These are phyloP conservation scores for Colostygia pectinataria DNA, from an alignment of 2,888 invertebrate species.

Conservation along the genomic window DNA sequence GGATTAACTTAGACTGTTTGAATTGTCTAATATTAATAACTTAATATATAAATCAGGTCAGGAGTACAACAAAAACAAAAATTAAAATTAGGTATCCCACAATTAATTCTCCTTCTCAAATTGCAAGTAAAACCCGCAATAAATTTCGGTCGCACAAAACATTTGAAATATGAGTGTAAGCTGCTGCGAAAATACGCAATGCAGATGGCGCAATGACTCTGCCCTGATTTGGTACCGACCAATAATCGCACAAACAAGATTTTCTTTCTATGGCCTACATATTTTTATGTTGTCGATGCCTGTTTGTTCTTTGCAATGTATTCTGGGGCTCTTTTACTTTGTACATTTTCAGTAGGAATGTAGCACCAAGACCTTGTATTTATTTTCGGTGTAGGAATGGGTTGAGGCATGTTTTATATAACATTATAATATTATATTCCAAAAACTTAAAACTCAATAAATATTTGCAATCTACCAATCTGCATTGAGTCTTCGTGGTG, in stretches of 20 bases:
- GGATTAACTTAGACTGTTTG: too few relatives aligned
- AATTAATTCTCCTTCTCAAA: constrained; percentile 3
- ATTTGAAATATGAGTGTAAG: constrained; percentile 29
- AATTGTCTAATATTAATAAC: too few relatives aligned
- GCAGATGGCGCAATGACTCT: constrained; percentile 44
- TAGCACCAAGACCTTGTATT: not conserved
- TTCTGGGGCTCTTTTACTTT: constrained; percentile 14
- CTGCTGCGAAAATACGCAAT: constrained; percentile 45
- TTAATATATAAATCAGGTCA: too few relatives aligned
- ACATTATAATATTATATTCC: too few relatives aligned
- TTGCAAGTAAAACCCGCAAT: constrained; percentile 13
- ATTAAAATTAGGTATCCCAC: not conserved
- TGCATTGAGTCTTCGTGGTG: too few relatives aligned
- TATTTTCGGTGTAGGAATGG: not conserved
- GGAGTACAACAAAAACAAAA: not conserved
- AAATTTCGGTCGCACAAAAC: constrained; percentile 24
- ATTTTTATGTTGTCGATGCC: constrained; percentile 22
- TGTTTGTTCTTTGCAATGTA: constrained; percentile 24
- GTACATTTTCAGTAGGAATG: constrained; percentile 11
- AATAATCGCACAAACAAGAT: constrained; percentile 29
- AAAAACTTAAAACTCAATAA: not conserved
- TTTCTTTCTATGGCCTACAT: constrained; percentile 26
- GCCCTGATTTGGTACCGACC: constrained; percentile 32
- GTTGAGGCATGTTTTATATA: not conserved
- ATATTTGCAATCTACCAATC: too few relatives aligned